Evolutionary conservation across 2,888 invertebrate species (phyloP).

Genomic region (Habrosyne pyritoides): DNA sequence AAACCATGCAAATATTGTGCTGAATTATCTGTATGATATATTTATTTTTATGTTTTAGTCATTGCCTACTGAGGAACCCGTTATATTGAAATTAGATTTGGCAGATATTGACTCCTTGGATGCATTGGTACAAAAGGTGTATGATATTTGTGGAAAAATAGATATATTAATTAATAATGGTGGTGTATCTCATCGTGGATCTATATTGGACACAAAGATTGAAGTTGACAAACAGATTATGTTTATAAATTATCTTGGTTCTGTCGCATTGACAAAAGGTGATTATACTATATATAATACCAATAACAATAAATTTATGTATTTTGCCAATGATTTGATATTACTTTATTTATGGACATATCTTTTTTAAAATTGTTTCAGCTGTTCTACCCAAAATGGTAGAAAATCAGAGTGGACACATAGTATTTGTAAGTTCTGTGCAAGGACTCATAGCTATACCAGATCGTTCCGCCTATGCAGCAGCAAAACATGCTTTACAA

Average conservation of each 20-base stretch:
- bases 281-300: slow-evolving; percentile 18
- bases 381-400: slow-evolving; percentile 93
- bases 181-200: slow-evolving; percentile 92
- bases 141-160: slow-evolving; percentile 88
- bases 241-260: slow-evolving; percentile 97
- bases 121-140: slow-evolving; percentile 85
- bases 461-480: slow-evolving; percentile 93
- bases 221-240: slow-evolving; percentile 94
- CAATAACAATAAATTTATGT: not conserved
- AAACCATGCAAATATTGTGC: not conserved
- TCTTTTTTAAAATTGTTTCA: slow-evolving; percentile 66
- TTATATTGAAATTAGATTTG: slow-evolving; percentile 90
- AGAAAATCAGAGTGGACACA: slow-evolving; percentile 88
- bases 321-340: not conserved
- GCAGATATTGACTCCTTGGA: slow-evolving; percentile 86
- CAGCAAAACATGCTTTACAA: slow-evolving; percentile 97
- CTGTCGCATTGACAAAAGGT: slow-evolving; percentile 96
- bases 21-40: not conserved
- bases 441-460: slow-evolving; percentile 97
- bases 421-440: slow-evolving; percentile 95
- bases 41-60: slow-evolving; percentile 53
- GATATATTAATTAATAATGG: slow-evolving; percentile 97
- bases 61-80: slow-evolving; percentile 86
- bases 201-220: slow-evolving; percentile 88
- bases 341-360: slow-evolving; percentile 1